Base-by-base conservation (phyloP, 2,113 vertebrate genomes). In the Nematolebias whitei region DNA sequence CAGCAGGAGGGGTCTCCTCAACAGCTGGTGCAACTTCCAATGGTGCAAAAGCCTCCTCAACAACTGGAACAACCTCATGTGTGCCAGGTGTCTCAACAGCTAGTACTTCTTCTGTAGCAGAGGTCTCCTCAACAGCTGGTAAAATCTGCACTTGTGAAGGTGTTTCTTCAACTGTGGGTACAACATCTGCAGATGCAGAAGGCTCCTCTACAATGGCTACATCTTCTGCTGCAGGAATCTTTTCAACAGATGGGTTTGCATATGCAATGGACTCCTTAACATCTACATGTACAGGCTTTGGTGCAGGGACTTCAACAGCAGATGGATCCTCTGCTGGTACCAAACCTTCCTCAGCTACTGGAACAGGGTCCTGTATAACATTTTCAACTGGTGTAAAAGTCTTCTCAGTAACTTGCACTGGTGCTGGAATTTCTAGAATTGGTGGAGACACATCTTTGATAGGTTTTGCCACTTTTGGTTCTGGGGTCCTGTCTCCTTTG, bases 71-170 rank as follows among this genome's bases (percentile, higher is more conserved):
- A n/a, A 29, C 26, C 26, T 29, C 26, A 3, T 29, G 26, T 29
- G 26, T 3, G 26, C 3, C 7, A 29, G 3, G 26, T 3, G 26
- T 7, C 26, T 29, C 26, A 29, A 29, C 26, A 29, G 7, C 5
- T 14, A 47, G 3, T 12, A 2, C 39, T 1, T 58, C 68, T 0
- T 11, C 43, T 2, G 24, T 3, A 16, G 10, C 15, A 2, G 19
- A 11, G 7, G 41, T 56, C 11, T 79, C 80, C 8, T 73, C 54
- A 1, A 6, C 48, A 4, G 5, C 49, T 64, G 29, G 40, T 20
- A 12, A n/a, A n/a, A n/a, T 41, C 44, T 63, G 73, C 0, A 3
- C 44, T 68, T 40, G 7, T 19, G 29, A 26, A 39, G 38, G 29
- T 15, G 22, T 24, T 12, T 72, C 56, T 5, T 38, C 79, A 0